Conservation (phyloP, 2,797 vertebrate genomes). For the Hyperoplus immaculatus region DNA sequence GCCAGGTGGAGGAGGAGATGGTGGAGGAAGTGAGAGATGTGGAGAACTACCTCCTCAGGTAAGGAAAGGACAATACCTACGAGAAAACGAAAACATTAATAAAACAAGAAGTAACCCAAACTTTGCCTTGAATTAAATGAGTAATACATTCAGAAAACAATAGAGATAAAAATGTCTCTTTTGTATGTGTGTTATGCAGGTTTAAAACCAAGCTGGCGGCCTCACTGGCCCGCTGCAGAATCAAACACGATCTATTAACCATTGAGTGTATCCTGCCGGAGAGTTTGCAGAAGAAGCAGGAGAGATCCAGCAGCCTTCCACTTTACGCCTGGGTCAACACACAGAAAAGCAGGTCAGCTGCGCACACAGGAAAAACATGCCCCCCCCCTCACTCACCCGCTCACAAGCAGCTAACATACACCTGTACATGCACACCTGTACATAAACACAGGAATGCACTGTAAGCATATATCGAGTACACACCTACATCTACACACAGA, state of each 20-base stretch:
- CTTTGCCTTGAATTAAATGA: too few relatives aligned
- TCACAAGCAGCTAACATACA: background rate
- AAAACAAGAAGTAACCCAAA: background rate
- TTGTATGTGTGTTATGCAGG: slow-evolving; percentile 70
- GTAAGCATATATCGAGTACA: slow-evolving; percentile 29
- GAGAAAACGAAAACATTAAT: background rate
- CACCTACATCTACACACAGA: slow-evolving; percentile 37
- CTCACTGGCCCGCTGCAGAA: slow-evolving; percentile 90
- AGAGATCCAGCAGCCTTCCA: slow-evolving; percentile 86
- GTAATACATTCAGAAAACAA: background rate
- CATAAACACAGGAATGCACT: slow-evolving; percentile 31
- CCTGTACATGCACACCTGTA: slow-evolving; percentile 30
- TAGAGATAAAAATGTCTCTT: background rate
- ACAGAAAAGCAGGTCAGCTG: slow-evolving; percentile 77
- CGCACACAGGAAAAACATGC: background rate
- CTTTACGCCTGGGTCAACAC: slow-evolving; percentile 92
- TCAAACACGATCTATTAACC: slow-evolving; percentile 88
- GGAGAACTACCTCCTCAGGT: slow-evolving; percentile 87
- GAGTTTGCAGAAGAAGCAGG: slow-evolving; percentile 84
- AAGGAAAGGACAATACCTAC: background rate
- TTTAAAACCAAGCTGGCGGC: slow-evolving; percentile 91
- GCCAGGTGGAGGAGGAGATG: slow-evolving; percentile 69
- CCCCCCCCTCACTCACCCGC: background rate
- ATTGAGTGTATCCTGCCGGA: slow-evolving; percentile 89
- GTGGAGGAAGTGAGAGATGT: slow-evolving; percentile 88